Conservation (phyloP, 1,140 invertebrate genomes). For the Bombus waltoni region DNA sequence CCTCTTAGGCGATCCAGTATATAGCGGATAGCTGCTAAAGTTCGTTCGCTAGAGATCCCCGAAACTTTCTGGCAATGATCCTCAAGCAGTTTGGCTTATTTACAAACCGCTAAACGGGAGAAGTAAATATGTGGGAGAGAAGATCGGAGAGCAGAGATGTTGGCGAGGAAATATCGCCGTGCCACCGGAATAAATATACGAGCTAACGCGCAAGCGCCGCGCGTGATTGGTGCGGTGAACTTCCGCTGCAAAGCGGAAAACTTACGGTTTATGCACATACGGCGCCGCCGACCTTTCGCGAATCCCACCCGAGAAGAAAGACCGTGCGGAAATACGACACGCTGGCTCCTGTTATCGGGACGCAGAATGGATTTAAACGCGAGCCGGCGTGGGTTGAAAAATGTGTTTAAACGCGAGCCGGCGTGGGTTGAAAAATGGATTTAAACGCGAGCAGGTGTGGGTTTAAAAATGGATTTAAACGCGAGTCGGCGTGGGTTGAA, state of each 20-base stretch:
- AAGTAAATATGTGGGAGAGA: not conserved
- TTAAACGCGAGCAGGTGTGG: too few relatives aligned
- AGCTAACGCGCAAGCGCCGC: not conserved
- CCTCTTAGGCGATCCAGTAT: not conserved
- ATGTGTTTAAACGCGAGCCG: not conserved
- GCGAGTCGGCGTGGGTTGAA: not conserved
- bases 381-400: not conserved
- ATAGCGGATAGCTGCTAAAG: not conserved
- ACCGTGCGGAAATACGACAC: not conserved
- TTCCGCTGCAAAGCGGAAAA: not conserved
- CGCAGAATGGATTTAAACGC: not conserved
- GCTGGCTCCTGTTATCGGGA: not conserved
- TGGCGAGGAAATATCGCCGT: not conserved
- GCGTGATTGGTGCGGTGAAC: constrained; percentile 16
- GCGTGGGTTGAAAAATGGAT: not conserved
- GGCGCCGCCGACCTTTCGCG: not conserved
- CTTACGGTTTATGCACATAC: constrained; percentile 4
- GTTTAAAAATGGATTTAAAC: not conserved
- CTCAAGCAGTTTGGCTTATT: constrained; percentile 33
- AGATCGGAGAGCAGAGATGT: not conserved
- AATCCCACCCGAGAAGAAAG: not conserved
- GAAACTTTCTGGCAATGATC: constrained; percentile 37
- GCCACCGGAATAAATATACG: constrained; percentile 33
- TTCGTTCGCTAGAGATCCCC: not conserved
- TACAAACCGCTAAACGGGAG: constrained; percentile 32